Conservation (phyloP, 2,888 invertebrate species). For the Leptinotarsa juncta region DNA sequence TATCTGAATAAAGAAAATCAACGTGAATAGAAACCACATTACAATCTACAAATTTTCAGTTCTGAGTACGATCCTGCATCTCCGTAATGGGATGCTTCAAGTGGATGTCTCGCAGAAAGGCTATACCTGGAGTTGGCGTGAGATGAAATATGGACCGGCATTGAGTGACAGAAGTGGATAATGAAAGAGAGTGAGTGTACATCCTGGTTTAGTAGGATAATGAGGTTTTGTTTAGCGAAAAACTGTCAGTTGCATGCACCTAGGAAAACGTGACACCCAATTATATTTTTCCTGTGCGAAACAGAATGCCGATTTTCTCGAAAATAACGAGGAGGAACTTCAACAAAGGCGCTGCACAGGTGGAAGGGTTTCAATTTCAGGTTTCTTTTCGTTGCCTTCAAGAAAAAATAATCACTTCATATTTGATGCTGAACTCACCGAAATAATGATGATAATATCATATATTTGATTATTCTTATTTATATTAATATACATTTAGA, state of each 20-base stretch:
- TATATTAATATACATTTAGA: no score
- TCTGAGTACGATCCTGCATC: not conserved
- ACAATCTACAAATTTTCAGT: not conserved
- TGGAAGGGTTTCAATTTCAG: constrained; percentile 1
- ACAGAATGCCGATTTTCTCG: constrained; percentile 6
- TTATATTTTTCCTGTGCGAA: constrained; percentile 2
- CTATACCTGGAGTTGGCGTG: constrained; percentile 51
- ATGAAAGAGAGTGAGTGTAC: constrained; percentile 50
- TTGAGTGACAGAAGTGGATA: constrained; percentile 56
- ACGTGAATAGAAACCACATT: no score
- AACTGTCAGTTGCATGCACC: constrained; percentile 52
- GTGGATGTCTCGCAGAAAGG: constrained; percentile 31
- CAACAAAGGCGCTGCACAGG: not conserved
- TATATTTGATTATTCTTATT: no score
- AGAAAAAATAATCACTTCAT: no score
- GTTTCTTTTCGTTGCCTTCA: no score
- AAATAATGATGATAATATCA: no score
- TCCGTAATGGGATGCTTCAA: not conserved
- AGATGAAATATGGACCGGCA: constrained; percentile 56
- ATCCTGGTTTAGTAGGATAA: constrained; percentile 53
- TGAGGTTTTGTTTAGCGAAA: constrained; percentile 54
- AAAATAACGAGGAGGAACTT: not conserved
- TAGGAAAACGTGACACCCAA: constrained; percentile 10
- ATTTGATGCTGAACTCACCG: no score
- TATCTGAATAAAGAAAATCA: no score